A percentile compares a stretch with the other conserved stretches of the same genome.
These are phyloP conservation scores for Chaenodraco wilsoni DNA, from an alignment of 2,797 vertebrate genomes.

Conservation along the genomic window DNA sequence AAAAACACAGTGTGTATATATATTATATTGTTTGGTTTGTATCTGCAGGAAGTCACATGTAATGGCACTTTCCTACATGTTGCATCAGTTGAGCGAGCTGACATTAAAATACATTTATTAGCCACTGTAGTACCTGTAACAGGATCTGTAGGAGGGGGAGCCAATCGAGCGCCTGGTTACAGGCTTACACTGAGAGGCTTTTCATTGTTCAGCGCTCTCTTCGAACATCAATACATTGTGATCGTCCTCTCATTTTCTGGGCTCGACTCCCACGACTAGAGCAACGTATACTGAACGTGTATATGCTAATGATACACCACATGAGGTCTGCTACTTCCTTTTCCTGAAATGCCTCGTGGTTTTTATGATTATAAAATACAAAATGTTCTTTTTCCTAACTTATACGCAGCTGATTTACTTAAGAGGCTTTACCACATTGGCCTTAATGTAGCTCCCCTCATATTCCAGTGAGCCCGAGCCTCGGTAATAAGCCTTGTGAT, in stretches of 20 bases:
- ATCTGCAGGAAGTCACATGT: too few relatives aligned
- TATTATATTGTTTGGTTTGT: too few relatives aligned
- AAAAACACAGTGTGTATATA: too few relatives aligned
- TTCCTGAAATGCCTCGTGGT: conserved; percentile 41
- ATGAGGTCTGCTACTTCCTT: conserved; percentile 38
- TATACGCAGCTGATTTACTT: conserved; percentile 31
- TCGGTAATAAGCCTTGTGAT: conserved; percentile 75
- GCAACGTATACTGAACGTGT: conserved; percentile 34
- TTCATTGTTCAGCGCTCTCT: conserved; percentile 34
- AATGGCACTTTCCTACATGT: too few relatives aligned
- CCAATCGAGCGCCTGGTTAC: conserved; percentile 11
- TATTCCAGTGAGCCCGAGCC: conserved; percentile 66
- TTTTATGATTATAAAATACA: conserved; percentile 34
- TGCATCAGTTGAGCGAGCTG: neutral
- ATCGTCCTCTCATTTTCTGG: neutral
- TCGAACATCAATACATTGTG: conserved; percentile 21
- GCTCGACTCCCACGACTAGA: conserved; percentile 29
- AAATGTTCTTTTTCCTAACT: conserved; percentile 14
- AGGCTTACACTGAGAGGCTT: conserved; percentile 23
- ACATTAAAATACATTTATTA: conserved; percentile 3
- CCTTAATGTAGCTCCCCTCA: conserved; percentile 67
- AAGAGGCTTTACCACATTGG: conserved; percentile 60
- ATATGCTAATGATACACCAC: conserved; percentile 30
- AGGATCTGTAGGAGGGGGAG: conserved; percentile 21
- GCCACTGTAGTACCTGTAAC: neutral